Conservation (phyloP, 2,888 invertebrate genomes). For the Choristoneura rosaceana region DNA sequence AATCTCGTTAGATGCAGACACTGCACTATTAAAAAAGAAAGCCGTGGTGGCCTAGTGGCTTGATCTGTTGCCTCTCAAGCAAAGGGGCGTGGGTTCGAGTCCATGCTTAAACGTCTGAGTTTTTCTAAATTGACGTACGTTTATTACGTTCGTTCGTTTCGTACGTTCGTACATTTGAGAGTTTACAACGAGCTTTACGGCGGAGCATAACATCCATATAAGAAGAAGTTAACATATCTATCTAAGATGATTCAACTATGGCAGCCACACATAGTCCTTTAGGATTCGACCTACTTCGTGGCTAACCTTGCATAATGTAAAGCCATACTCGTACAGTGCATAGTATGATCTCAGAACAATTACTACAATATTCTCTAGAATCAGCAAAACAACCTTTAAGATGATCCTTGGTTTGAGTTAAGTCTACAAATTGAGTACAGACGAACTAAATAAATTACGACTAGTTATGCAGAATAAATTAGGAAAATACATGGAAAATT, state of each 20-base stretch:
- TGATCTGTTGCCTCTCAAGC: too few species aligned
- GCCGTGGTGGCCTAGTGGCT: too few species aligned
- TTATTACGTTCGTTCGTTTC: too few species aligned
- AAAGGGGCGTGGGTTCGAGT: too few species aligned
- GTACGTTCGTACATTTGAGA: too few species aligned
- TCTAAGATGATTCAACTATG: neutral
- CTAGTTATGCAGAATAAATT: neutral
- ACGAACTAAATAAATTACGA: neutral
- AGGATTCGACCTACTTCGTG: neutral
- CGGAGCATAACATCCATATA: too few species aligned
- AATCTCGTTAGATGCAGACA: too few species aligned
- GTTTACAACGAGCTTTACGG: too few species aligned
- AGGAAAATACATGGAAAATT: neutral
- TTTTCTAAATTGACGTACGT: too few species aligned
- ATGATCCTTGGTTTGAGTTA: neutral
- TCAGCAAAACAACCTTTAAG: neutral
- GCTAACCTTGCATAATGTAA: slow-evolving; percentile 2
- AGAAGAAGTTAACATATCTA: too few species aligned
- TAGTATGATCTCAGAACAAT: slow-evolving; percentile 13
- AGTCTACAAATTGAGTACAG: neutral
- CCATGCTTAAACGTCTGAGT: too few species aligned
- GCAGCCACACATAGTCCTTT: neutral
- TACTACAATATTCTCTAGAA: slow-evolving; percentile 11
- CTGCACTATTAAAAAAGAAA: too few species aligned
- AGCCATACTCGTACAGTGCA: neutral